phyloP scores from a whole-genome alignment of 2,888 invertebrate genomes.

The Apantesis nais region DNA sequence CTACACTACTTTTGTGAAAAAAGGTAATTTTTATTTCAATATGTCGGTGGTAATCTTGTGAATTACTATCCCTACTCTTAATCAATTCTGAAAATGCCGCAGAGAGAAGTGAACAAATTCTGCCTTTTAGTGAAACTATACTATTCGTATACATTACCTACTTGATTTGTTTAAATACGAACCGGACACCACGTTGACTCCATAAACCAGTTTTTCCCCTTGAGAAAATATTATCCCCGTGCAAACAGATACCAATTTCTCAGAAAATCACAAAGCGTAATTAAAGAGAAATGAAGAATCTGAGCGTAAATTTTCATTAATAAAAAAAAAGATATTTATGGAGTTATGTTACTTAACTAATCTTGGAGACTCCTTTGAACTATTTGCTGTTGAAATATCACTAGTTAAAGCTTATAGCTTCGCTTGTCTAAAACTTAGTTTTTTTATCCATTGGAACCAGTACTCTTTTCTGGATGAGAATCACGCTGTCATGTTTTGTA shows the following conservation, averaged over 20 bases:
- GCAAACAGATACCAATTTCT: background rate
- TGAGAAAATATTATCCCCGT: background rate
- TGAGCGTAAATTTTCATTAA: background rate
- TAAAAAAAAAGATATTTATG: background rate
- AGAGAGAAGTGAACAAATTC: background rate
- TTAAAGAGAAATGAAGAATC: background rate
- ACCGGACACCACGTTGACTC: background rate
- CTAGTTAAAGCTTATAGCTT: background rate
- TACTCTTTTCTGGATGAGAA: background rate
- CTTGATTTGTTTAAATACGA: background rate
- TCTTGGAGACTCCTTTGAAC: background rate
- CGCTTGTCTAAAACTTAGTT: background rate
- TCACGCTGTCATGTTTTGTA: background rate
- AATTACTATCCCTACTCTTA: too few relatives aligned
- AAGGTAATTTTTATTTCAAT: too few relatives aligned
- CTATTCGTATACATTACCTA: background rate
- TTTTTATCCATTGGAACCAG: background rate
- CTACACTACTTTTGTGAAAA: too few relatives aligned
- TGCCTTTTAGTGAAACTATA: background rate
- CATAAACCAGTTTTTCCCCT: constrained; percentile 1
- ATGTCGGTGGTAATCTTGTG: too few relatives aligned
- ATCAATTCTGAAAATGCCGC: background rate
- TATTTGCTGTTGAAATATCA: background rate
- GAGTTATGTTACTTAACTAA: background rate
- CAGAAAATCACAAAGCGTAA: background rate